These are phyloP conservation scores for Octodonta nipae DNA, from an alignment of 2,888 invertebrate genomes.

Conservation along the genomic window DNA sequence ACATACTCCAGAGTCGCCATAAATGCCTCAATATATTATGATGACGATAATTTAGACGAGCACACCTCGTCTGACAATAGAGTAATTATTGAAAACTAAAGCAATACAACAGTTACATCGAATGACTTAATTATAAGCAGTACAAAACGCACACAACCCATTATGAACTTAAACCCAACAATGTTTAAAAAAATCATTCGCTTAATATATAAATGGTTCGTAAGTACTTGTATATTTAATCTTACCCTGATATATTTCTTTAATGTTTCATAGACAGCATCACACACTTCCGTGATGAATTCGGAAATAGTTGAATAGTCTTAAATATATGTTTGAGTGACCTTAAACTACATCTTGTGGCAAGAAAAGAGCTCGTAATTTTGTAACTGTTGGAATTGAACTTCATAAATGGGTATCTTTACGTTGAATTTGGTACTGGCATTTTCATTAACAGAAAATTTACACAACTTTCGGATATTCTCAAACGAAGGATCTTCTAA, in stretches of 20 bases:
- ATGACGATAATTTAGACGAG: neutral
- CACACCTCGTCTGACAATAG: too few species aligned
- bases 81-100: too few species aligned
- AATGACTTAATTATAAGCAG: too few species aligned
- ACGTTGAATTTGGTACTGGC: neutral
- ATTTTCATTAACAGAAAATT: neutral
- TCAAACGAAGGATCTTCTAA: neutral
- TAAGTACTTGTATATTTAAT: conserved; percentile 4
- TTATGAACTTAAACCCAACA: too few species aligned
- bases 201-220: neutral
- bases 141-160: too few species aligned
- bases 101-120: too few species aligned
- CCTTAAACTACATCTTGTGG: conserved; percentile 4
- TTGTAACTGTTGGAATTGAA: conserved; percentile 1
- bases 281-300: neutral
- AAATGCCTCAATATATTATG: neutral
- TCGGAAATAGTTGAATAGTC: conserved; percentile 4
- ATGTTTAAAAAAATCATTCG: too few species aligned
- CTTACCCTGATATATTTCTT: conserved; percentile 3
- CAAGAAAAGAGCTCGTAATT: conserved; percentile 3
- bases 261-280: neutral
- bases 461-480: neutral
- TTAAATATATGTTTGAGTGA: conserved; percentile 1
- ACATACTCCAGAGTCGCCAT: too few species aligned
- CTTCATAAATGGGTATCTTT: neutral